A percentile compares a stretch with the other conserved stretches of the same genome.
Conservation (phyloP, 2,797 vertebrate species). For the Hoplostethus mediterraneus region DNA sequence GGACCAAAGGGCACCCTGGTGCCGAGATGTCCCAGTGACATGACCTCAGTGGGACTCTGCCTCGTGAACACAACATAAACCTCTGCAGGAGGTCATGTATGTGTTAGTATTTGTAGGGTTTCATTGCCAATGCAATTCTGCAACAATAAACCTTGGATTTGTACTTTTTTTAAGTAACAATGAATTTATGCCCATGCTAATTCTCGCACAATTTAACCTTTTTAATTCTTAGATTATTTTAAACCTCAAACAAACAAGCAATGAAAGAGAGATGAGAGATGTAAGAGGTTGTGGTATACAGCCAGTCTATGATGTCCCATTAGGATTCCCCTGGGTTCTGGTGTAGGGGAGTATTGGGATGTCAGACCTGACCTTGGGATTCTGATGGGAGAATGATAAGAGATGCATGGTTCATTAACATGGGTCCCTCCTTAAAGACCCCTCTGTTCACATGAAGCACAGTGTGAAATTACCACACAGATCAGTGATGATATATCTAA, state of each 20-base stretch:
- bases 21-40: constrained; percentile 51
- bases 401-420: constrained; percentile 46
- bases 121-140: neutral
- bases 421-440: constrained; percentile 45
- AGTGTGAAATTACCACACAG: constrained; percentile 52
- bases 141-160: neutral
- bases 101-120: neutral
- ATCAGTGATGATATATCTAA: constrained; percentile 54
- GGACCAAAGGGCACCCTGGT: constrained; percentile 44
- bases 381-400: constrained; percentile 40
- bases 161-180: neutral
- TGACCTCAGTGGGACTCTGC: constrained; percentile 51
- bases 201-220: neutral
- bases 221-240: neutral
- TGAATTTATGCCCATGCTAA: no score
- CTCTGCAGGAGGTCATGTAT: constrained; percentile 8
- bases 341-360: constrained; percentile 1
- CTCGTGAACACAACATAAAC: constrained; percentile 36
- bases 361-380: constrained; percentile 38
- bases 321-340: neutral
- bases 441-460: constrained; percentile 40
- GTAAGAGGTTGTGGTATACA: neutral
- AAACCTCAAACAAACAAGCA: neutral
- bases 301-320: neutral
- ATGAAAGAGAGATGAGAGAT: neutral